A percentile compares a stretch with the other conserved stretches of the same genome.
Conservation (phyloP, 2,797 vertebrate species). For the Mionectes olivaceus region DNA sequence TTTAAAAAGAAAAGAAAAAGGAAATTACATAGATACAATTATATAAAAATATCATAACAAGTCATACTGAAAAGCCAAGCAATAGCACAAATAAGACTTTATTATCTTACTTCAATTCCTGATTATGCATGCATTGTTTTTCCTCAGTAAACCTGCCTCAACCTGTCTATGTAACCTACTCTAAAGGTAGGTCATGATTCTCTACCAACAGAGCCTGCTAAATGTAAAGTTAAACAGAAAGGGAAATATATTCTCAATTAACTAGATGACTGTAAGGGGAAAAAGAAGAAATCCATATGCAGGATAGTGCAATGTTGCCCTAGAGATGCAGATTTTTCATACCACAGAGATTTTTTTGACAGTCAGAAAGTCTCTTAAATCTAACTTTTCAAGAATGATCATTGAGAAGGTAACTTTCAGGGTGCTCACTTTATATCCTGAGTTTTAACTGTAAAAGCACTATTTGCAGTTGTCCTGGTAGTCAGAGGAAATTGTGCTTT, state of each 20-base stretch:
- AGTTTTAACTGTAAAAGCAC: background rate
- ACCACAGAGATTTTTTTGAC: background rate
- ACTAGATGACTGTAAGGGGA: background rate
- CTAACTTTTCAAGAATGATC: background rate
- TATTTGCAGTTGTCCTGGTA: background rate
- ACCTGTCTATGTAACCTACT: background rate
- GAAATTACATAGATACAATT: background rate
- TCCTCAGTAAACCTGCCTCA: background rate
- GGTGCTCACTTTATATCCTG: background rate
- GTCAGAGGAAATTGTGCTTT: background rate
- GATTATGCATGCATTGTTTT: background rate
- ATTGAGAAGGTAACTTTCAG: background rate
- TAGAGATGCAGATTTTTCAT: background rate
- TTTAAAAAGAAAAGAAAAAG: background rate
- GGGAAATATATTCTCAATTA: background rate
- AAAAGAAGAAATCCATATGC: background rate
- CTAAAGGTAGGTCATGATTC: background rate
- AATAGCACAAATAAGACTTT: background rate
- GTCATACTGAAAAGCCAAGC: background rate
- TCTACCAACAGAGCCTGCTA: background rate
- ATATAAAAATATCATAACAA: background rate
- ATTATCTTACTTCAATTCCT: background rate
- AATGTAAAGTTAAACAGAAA: background rate
- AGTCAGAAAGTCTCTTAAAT: background rate
- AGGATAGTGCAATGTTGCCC: background rate